phyloP scores from a whole-genome alignment of 2,797 vertebrate genomes.

The Phrynocephalus vlangalii region DNA sequence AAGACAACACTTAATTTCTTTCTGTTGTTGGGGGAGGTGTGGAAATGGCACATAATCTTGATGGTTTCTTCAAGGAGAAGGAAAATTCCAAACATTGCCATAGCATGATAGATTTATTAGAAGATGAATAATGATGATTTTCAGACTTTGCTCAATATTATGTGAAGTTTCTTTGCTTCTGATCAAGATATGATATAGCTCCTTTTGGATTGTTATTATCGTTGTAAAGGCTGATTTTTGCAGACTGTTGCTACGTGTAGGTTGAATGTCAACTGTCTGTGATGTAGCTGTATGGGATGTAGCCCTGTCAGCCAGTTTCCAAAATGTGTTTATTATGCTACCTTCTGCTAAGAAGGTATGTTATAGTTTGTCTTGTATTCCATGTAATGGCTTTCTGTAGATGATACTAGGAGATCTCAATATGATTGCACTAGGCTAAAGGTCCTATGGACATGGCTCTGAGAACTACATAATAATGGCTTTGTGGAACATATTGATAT shows the following conservation, averaged over 20 bases:
- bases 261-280: no score
- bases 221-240: fast-evolving
- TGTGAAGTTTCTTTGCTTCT: not conserved
- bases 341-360: not conserved
- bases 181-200: not conserved
- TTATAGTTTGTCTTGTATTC: not conserved
- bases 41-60: not conserved
- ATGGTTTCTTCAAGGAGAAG: not conserved
- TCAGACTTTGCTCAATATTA: not conserved
- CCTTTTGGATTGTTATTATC: not conserved
- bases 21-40: no score
- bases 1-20: not conserved
- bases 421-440: fast-evolving
- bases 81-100: not conserved
- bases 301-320: no score
- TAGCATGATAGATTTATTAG: not conserved
- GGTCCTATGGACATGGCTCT: not conserved
- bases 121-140: not conserved
- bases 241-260: slow-evolving; percentile 10
- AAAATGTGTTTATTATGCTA: not conserved
- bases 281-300: no score
- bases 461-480: no score
- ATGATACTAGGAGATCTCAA: not conserved
- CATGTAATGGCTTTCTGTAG: not conserved
- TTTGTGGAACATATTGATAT: not conserved